phyloP scores from a whole-genome alignment of 2,888 invertebrate species.

The Tetranychus truncatus region DNA sequence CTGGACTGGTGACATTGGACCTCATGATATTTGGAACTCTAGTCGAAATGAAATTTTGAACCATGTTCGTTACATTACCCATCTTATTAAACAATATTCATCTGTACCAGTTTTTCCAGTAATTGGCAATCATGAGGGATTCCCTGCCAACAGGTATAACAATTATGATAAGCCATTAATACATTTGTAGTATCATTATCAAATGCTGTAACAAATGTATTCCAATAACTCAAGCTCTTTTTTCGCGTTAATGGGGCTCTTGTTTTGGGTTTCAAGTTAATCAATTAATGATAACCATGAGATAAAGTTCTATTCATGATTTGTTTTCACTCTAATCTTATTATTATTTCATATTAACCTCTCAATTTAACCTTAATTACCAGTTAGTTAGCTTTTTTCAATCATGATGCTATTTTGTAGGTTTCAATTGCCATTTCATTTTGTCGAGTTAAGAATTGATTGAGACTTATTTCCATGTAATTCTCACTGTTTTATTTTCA shows the following conservation, averaged over 20 bases:
- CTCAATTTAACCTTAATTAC: background rate
- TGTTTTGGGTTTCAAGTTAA: background rate
- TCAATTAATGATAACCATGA: too few species aligned
- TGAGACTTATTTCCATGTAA: too few species aligned
- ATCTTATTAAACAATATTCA: slow-evolving; percentile 9
- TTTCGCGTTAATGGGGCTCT: background rate
- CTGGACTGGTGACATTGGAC: slow-evolving; percentile 17
- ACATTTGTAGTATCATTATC: too few species aligned
- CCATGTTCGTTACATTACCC: slow-evolving; percentile 12
- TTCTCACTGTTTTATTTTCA: too few species aligned
- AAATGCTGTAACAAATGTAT: too few species aligned
- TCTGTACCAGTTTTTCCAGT: slow-evolving; percentile 65
- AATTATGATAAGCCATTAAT: background rate
- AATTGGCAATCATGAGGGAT: slow-evolving; percentile 87
- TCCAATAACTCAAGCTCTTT: too few species aligned
- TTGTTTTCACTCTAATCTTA: background rate
- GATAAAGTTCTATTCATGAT: background rate
- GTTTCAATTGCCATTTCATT: too few species aligned
- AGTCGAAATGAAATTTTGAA: slow-evolving; percentile 5
- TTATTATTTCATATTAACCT: too few species aligned
- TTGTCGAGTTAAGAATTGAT: too few species aligned
- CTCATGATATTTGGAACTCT: slow-evolving; percentile 19
- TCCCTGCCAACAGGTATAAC: slow-evolving; percentile 43
- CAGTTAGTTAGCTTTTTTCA: background rate
- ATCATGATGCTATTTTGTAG: background rate